These are phyloP conservation scores for Drosophila burlai DNA, from an alignment of 1,140 invertebrate species.

Conservation along the genomic window DNA sequence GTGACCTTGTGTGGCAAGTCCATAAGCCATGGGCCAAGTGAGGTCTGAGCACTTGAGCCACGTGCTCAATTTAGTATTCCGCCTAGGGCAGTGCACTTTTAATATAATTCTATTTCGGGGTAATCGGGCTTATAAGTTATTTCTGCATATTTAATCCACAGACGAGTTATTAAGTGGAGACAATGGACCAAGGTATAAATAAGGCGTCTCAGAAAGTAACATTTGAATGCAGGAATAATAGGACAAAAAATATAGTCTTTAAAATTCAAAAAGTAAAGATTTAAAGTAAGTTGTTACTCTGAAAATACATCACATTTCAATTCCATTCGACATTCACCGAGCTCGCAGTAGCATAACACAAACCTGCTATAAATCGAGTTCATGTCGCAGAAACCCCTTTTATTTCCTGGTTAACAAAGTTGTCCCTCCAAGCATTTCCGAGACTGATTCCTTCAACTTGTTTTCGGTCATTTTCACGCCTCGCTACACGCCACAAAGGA, in stretches of 20 bases:
- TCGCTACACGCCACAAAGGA: conserved; percentile 32
- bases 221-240: background rate
- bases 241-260: background rate
- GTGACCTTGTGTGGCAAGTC: conserved; percentile 35
- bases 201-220: background rate
- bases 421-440: conserved; percentile 22
- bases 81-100: conserved; percentile 27
- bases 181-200: background rate
- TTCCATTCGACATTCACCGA: background rate
- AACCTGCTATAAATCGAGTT: conserved; percentile 6
- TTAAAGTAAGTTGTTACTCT: background rate
- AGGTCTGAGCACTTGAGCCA: conserved; percentile 40
- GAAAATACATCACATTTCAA: background rate
- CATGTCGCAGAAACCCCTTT: conserved; percentile 11
- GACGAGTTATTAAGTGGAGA: background rate
- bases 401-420: conserved; percentile 18
- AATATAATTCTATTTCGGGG: conserved; percentile 27
- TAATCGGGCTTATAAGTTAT: conserved; percentile 27
- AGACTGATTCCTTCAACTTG: conserved; percentile 28
- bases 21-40: conserved; percentile 27
- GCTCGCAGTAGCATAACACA: background rate
- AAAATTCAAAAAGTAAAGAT: background rate
- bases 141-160: conserved; percentile 7
- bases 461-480: conserved; percentile 34
- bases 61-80: conserved; percentile 29